Conservation (phyloP, 2,797 vertebrate genomes). For the Lacerta bilineata region DNA sequence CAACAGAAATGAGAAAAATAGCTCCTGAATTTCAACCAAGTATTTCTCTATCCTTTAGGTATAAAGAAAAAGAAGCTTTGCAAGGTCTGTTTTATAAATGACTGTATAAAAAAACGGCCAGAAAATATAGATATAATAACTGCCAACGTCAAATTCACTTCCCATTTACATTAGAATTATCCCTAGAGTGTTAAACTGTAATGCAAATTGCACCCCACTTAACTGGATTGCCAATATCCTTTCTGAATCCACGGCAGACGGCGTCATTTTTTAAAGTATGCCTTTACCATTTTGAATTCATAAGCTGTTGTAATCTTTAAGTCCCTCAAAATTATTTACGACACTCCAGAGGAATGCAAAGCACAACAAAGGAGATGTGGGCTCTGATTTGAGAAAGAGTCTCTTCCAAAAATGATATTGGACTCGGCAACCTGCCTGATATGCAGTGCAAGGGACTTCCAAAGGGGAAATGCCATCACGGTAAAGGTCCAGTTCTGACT, state of each 20-base stretch:
- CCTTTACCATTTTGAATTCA: neutral
- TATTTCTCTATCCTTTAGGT: neutral
- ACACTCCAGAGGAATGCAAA: neutral
- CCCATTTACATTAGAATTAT: constrained; percentile 59
- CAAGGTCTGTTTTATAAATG: neutral
- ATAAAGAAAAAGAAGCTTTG: neutral
- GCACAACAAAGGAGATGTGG: neutral
- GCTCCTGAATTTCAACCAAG: constrained; percentile 41
- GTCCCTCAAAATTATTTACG: neutral
- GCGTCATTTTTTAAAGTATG: neutral
- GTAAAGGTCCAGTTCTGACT: no score
- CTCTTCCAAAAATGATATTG: no score
- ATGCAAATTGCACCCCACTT: constrained; percentile 42
- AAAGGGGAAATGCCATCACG: no score
- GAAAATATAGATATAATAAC: neutral
- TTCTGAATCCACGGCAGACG: constrained; percentile 34
- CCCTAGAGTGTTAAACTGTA: constrained; percentile 36
- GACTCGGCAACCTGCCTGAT: neutral
- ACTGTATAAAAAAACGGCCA: neutral
- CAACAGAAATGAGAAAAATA: constrained; percentile 37
- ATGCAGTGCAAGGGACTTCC: no score
- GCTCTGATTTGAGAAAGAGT: neutral
- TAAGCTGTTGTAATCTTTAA: neutral
- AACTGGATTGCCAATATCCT: constrained; percentile 41
- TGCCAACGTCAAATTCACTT: constrained; percentile 22